Evolutionary conservation across 2,888 invertebrate genomes (phyloP).

Genomic region (Drosophila mayaguana): DNA sequence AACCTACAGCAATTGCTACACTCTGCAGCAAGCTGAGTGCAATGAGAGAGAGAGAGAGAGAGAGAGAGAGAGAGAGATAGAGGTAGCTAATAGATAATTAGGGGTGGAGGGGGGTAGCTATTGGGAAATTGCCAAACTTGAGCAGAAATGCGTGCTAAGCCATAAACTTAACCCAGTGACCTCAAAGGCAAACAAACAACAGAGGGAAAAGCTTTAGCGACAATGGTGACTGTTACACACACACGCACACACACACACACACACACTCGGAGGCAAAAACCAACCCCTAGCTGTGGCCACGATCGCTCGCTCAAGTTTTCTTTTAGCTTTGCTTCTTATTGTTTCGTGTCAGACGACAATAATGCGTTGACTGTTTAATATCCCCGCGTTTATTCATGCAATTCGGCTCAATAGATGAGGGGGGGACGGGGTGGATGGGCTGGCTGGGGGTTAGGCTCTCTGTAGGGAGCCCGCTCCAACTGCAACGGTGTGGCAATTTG

Average conservation of each 20-base stretch:
- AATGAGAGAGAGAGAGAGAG: constrained; percentile 1
- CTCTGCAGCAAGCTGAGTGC: constrained; percentile 1
- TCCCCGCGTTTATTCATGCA: constrained; percentile 40
- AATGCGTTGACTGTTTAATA: constrained; percentile 68
- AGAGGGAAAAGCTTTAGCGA: constrained; percentile 39
- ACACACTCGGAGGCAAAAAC: background rate
- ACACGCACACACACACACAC: background rate
- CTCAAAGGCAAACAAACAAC: constrained; percentile 52
- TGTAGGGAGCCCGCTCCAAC: background rate
- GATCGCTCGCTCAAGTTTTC: constrained; percentile 37
- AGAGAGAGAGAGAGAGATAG: background rate
- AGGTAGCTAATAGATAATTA: background rate
- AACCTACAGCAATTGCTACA: background rate
- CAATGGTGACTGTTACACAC: constrained; percentile 49
- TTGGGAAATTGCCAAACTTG: constrained; percentile 35
- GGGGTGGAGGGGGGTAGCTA: too few relatives aligned
- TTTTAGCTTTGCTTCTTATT: constrained; percentile 11
- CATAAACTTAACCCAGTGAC: constrained; percentile 75
- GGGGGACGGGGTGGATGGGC: background rate
- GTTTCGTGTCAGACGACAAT: constrained; percentile 72
- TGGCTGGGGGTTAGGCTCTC: too few relatives aligned
- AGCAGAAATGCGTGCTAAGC: constrained; percentile 62
- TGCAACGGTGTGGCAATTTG: constrained; percentile 8
- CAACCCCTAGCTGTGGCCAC: background rate
- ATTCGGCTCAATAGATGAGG: constrained; percentile 30